Percentiles rank a stretch among this genome's conserved stretches.
These are phyloP conservation scores for Hyalella azteca DNA, from an alignment of 2,888 invertebrate species.

Conservation along the genomic window DNA sequence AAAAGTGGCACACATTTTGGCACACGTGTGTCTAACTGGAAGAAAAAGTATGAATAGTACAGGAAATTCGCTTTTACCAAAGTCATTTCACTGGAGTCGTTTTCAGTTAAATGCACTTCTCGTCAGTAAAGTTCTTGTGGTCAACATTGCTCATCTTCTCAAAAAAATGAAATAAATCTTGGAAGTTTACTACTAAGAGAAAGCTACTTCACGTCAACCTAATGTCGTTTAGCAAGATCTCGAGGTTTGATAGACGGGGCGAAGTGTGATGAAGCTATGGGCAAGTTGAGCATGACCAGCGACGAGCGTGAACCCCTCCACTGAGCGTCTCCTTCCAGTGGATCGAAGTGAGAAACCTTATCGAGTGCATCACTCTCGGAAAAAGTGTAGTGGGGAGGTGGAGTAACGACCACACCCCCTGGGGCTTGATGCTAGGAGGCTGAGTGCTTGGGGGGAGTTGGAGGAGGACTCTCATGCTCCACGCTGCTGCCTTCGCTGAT, in stretches of 20 bases:
- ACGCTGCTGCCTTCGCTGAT: conserved; percentile 58
- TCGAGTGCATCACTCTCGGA: conserved; percentile 9
- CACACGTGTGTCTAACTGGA: too few species aligned
- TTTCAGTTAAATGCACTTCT: too few species aligned
- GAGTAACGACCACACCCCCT: neutral
- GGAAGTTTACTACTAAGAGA: too few species aligned
- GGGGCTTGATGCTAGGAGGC: conserved; percentile 23
- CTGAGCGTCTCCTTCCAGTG: conserved; percentile 24
- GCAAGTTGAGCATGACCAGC: conserved; percentile 26
- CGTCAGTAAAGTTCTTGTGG: too few species aligned
- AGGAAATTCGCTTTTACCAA: too few species aligned
- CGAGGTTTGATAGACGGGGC: conserved; percentile 6
- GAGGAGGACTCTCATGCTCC: conserved; percentile 57
- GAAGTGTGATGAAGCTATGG: conserved; percentile 1
- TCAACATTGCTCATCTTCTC: too few species aligned
- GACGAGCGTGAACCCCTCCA: conserved; percentile 4
- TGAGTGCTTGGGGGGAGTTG: conserved; percentile 49
- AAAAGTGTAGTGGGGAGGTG: conserved; percentile 1
- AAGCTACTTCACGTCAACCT: too few species aligned
- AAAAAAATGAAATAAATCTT: too few species aligned
- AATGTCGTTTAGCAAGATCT: neutral
- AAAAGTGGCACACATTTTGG: too few species aligned
- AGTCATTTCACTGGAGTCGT: too few species aligned
- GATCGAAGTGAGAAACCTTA: conserved; percentile 4
- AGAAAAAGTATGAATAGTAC: too few species aligned